Evolutionary conservation across 2,888 invertebrate species (phyloP).

Genomic region (Andrena chrysosceles): DNA sequence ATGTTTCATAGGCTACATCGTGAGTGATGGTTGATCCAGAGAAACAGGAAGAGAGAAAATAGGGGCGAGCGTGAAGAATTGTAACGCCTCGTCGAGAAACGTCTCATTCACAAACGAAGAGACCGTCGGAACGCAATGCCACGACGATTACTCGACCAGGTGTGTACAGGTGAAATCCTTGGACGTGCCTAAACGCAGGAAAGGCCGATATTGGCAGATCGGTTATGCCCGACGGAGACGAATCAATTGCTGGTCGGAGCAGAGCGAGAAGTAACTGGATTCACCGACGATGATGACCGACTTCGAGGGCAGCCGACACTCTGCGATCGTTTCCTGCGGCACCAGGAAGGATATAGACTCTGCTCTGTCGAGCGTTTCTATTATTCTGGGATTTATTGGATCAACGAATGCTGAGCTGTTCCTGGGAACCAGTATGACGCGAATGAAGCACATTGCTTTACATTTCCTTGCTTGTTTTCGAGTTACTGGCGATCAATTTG

Average conservation of each 20-base stretch:
- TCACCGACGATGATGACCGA: slow-evolving; percentile 75
- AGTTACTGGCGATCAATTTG: background rate
- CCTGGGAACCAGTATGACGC: slow-evolving; percentile 41
- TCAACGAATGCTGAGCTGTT: slow-evolving; percentile 46
- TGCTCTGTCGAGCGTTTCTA: slow-evolving; percentile 60
- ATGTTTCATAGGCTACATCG: background rate
- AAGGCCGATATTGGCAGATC: slow-evolving; percentile 76
- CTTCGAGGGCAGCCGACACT: slow-evolving; percentile 66
- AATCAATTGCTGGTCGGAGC: slow-evolving; percentile 77
- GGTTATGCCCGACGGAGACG: slow-evolving; percentile 78
- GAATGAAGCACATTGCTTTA: background rate
- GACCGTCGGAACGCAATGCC: slow-evolving; percentile 37
- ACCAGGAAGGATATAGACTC: slow-evolving; percentile 66
- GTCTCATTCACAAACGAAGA: slow-evolving; percentile 76
- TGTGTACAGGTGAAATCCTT: slow-evolving; percentile 69
- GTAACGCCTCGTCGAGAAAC: slow-evolving; percentile 64
- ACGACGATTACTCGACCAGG: slow-evolving; percentile 38
- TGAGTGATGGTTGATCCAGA: background rate
- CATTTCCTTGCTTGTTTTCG: background rate
- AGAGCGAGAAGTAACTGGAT: slow-evolving; percentile 77
- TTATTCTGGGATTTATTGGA: slow-evolving; percentile 64
- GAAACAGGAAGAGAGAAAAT: slow-evolving; percentile 33
- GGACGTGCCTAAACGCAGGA: slow-evolving; percentile 69
- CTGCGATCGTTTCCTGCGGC: slow-evolving; percentile 65
- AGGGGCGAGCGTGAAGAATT: slow-evolving; percentile 54